Conservation (phyloP, 2,797 vertebrate genomes). For the Okamejei kenojei region DNA sequence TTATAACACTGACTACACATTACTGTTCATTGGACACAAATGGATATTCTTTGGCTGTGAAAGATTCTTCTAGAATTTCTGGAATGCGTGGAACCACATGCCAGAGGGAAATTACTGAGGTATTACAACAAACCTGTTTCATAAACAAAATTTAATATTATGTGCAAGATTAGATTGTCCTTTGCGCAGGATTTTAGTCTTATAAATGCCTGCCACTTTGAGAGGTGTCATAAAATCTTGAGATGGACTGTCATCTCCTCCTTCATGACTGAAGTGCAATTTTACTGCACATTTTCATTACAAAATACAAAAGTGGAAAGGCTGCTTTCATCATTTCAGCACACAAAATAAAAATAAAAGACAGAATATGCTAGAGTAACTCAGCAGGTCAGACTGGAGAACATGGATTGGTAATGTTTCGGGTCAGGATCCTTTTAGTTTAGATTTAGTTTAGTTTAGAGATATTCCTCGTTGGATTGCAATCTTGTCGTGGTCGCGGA, state of each 20-base stretch:
- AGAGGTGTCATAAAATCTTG: neutral
- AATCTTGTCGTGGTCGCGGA: too few species aligned
- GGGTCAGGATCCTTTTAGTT: too few species aligned
- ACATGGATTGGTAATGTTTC: too few species aligned
- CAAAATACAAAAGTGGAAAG: neutral
- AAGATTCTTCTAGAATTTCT: neutral
- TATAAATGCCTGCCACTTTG: neutral
- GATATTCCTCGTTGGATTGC: too few species aligned
- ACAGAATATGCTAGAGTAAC: neutral
- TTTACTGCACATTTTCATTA: neutral
- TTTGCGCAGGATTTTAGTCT: neutral
- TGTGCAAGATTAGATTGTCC: neutral
- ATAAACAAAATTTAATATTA: neutral
- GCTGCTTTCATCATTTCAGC: neutral
- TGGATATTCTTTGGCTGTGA: neutral
- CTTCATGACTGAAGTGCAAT: neutral
- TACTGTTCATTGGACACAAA: neutral
- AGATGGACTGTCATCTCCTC: neutral
- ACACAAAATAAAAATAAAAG: neutral
- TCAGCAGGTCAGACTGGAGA: too few species aligned
- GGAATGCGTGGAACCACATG: neutral
- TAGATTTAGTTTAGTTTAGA: too few species aligned
- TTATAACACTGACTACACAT: neutral
- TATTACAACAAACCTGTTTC: neutral
- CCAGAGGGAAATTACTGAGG: neutral